Conservation (phyloP, 2,797 vertebrate species). For the Moxostoma hubbsi region DNA sequence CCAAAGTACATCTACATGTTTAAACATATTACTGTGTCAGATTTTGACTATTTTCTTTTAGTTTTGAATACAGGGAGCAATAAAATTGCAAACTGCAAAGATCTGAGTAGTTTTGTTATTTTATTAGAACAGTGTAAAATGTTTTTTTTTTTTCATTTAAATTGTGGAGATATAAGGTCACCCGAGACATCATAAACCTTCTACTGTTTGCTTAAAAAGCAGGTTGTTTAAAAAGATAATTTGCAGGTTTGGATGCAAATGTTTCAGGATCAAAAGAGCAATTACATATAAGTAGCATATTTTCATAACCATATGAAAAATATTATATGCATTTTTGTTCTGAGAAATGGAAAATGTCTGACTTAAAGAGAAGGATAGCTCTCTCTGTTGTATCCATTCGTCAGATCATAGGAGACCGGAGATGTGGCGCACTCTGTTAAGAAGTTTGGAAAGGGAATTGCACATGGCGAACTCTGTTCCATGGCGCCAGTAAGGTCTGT, state of each 20-base stretch:
- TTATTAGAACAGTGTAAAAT: slow-evolving; percentile 20
- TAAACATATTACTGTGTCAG: background rate
- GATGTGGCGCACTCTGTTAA: slow-evolving; percentile 88
- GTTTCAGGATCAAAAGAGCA: slow-evolving; percentile 18
- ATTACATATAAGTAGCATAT: background rate
- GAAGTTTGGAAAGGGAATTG: slow-evolving; percentile 83
- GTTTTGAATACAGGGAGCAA: slow-evolving; percentile 13
- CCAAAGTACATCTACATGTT: too few relatives aligned
- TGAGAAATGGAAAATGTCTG: slow-evolving; percentile 16
- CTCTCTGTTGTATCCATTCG: slow-evolving; percentile 78
- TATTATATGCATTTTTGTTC: background rate
- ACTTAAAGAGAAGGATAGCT: slow-evolving; percentile 83
- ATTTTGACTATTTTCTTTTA: background rate
- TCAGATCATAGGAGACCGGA: slow-evolving; percentile 85
- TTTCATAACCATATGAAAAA: slow-evolving; percentile 4
- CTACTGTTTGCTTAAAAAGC: background rate
- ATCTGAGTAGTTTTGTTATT: slow-evolving; percentile 21
- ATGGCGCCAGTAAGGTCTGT: slow-evolving; percentile 70
- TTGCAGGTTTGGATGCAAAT: slow-evolving; percentile 23
- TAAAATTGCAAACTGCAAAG: slow-evolving; percentile 3
- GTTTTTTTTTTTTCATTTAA: background rate
- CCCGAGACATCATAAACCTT: background rate
- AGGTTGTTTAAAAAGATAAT: slow-evolving; percentile 15
- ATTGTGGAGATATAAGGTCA: background rate
- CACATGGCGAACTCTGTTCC: slow-evolving; percentile 78